A percentile compares a stretch with the other conserved stretches of the same genome.
These are phyloP conservation scores for Chrysogorgia sp. DNA, from an alignment of 92 coral and sea anemone species.

Conservation along the genomic window DNA sequence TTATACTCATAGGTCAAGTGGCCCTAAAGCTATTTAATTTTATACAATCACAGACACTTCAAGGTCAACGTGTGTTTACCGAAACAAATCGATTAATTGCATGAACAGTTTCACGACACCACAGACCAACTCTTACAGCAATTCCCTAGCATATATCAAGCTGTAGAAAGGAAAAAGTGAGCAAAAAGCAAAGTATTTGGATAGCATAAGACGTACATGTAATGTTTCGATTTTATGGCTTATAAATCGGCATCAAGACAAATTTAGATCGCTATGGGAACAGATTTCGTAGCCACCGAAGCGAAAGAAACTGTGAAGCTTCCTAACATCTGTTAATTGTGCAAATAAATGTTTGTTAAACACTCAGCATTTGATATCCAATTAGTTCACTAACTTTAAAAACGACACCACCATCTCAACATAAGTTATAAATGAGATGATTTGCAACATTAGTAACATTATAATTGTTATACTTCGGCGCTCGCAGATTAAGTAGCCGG, in stretches of 20 bases:
- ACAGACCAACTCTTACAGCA: neutral
- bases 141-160: neutral
- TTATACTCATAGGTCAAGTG: neutral
- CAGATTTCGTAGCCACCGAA: neutral
- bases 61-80: neutral
- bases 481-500: no score
- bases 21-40: neutral
- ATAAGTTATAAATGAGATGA: no score
- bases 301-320: neutral
- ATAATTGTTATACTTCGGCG: no score
- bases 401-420: no score
- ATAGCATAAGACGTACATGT: no score
- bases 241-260: neutral
- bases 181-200: no score
- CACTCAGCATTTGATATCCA: no score
- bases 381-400: no score
- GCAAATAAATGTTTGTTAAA: no score
- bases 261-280: neutral
- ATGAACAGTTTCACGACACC: neutral
- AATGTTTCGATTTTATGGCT: no score
- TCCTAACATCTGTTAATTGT: neutral
- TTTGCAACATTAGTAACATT: no score
- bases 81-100: neutral
- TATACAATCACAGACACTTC: neutral
- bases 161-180: no score